A percentile compares a stretch with the other conserved stretches of the same genome.
phyloP scores from a whole-genome alignment of 2,113 vertebrate species.

The Gasterosteus aculeatus region DNA sequence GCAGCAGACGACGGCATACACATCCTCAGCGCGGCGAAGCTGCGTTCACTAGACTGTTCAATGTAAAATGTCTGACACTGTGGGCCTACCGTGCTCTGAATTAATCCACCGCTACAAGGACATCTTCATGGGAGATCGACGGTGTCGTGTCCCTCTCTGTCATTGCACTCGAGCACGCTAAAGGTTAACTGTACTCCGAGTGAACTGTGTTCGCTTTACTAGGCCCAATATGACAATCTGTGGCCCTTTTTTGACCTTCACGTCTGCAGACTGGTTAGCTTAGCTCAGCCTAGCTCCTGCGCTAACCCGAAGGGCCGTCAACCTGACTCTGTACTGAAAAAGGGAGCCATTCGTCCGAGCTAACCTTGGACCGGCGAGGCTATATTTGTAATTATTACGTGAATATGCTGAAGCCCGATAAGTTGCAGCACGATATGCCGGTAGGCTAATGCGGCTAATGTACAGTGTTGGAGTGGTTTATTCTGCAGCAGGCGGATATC shows the following conservation, averaged over 20 bases:
- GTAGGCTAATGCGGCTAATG: no score
- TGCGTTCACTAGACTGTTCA: neutral
- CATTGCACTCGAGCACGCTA: no score
- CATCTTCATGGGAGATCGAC: neutral
- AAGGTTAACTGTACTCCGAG: no score
- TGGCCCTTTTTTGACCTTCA: slow-evolving; percentile 74
- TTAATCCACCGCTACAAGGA: slow-evolving; percentile 19
- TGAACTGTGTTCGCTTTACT: neutral
- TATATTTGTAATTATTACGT: fast-evolving
- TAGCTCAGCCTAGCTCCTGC: slow-evolving; percentile 36
- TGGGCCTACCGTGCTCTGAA: slow-evolving; percentile 21
- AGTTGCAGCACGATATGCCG: no score
- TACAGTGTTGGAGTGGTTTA: slow-evolving; percentile 12
- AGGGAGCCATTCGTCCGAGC: neutral
- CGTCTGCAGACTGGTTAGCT: slow-evolving; percentile 55
- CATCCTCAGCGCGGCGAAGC: neutral
- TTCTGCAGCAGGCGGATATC: slow-evolving; percentile 12
- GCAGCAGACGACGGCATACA: neutral
- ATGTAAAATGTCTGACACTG: slow-evolving; percentile 69
- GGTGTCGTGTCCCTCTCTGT: neutral
- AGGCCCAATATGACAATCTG: slow-evolving; percentile 5
- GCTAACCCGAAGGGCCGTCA: slow-evolving; percentile 2
- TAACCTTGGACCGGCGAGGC: fast-evolving
- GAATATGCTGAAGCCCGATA: fast-evolving
- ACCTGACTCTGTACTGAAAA: neutral